Conservation (phyloP, 2,888 invertebrate species). For the Orthosia incerta region DNA sequence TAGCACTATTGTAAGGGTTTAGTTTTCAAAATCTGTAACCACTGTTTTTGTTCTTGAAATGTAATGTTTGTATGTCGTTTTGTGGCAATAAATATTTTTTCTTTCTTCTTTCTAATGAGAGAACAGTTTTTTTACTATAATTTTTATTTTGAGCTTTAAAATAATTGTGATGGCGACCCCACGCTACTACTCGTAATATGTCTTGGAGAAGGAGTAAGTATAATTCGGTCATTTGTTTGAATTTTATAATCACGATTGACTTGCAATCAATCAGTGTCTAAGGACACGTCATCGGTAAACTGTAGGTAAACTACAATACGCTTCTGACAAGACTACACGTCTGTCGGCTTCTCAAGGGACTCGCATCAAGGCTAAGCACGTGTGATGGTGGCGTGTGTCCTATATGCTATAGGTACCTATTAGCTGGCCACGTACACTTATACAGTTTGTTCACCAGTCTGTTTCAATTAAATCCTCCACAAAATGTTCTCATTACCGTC, state of each 20-base stretch:
- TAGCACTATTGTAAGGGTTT: too few relatives aligned
- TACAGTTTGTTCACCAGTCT: slow-evolving; percentile 37
- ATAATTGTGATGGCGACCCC: too few relatives aligned
- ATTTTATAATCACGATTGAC: slow-evolving; percentile 20
- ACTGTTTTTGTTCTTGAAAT: too few relatives aligned
- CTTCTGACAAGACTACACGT: slow-evolving; percentile 25
- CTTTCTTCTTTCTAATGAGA: too few relatives aligned
- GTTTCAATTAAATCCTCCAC: slow-evolving; percentile 56
- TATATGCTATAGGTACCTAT: background rate
- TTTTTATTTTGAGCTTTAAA: too few relatives aligned
- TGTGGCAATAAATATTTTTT: too few relatives aligned
- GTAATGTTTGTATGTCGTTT: too few relatives aligned
- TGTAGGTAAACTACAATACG: slow-evolving; percentile 38
- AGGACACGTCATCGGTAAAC: slow-evolving; percentile 28
- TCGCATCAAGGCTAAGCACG: slow-evolving; percentile 47
- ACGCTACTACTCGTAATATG: too few relatives aligned
- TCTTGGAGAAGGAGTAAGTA: too few relatives aligned
- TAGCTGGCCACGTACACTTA: slow-evolving; percentile 23
- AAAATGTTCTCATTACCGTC: slow-evolving; percentile 57
- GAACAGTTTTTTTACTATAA: too few relatives aligned
- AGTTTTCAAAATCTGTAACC: too few relatives aligned
- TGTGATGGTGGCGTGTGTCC: slow-evolving; percentile 36
- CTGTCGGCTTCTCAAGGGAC: slow-evolving; percentile 45
- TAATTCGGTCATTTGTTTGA: slow-evolving; percentile 14
- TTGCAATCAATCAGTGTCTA: slow-evolving; percentile 18